Evolutionary conservation across 2,113 vertebrate genomes (phyloP), one percentile per base, ranked within the genome.

Genomic region (Bos javanicus): DNA sequence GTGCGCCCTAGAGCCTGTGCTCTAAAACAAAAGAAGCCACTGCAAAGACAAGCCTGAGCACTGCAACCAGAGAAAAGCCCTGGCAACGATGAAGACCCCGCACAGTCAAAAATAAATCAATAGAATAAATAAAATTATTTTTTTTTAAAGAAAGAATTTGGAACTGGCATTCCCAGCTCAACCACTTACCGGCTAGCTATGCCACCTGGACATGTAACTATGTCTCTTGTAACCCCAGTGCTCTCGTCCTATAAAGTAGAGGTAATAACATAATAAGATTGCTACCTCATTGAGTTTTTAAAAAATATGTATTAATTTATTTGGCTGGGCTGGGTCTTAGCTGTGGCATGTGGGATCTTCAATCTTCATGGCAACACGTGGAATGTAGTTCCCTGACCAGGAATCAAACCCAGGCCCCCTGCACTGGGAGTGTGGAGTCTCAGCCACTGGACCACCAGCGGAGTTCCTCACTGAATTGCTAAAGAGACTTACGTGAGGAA

Each of bases 161-260:
- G 54, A 60, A 15, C 36, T 2, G 13, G 12, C 28, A 25, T 15
- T 33, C 62, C 82, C 6, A 43, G 78, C 6, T 43, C 60, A 7
- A 6, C 56, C 13, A 17, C 14, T 16, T 30, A 46, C 26, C 7
- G 28, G 8, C 50, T 67, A 28, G 5, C 56, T 67, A 56, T 36
- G 52, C 46, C n/a, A 36, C 81, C 54, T 1, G 1, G 30, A 33
- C 16, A 62, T n/a, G 78, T n/a, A 54, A 2, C 46, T 33, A 16
- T 6, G 36, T 13, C 12, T 84, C 48, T 60, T 3, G 6, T 48
- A 12, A 10, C 3, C 16, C 46, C 13, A 3, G 0, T 11, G 36
- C 87, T 33, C 52, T 82, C 17, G 11, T 90, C n/a, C 25, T 84
- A 5, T 60, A 25, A 91, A 86, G 78, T 7, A 67, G 56, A 23